Evolutionary conservation across 1,140 invertebrate species (phyloP), one percentile per base, ranked within the genome.

Genomic region (Pectinophora gossypiella): DNA sequence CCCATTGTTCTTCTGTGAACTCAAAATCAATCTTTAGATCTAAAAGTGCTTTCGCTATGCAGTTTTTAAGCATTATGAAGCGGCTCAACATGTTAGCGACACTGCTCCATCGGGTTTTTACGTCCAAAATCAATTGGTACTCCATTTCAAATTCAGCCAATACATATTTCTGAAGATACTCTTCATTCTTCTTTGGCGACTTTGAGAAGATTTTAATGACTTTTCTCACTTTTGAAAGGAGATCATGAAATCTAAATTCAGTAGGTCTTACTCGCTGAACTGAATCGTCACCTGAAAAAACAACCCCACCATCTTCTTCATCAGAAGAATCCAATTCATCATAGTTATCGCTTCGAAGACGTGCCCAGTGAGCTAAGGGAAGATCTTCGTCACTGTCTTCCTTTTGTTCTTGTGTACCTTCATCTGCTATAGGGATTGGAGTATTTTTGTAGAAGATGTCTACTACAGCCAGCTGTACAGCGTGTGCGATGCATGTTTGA

Each of bases 111-210:
- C 40, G 40, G 5, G 40, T 42, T 5, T 42, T 42, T 7, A n/a
- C n/a, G 10, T 42, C 40, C 3, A 42, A 3, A 1, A 19, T 1
- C 3, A 42, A 16, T 3, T 1, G 2, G n/a, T 15, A 3, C 40
- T 42, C 40, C 15, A 16, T 15, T 5, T 18, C 40, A 42, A 9
- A 3, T 1, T 42, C 40, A 27, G 5, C 23, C 23, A n/a, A n/a
- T n/a, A 45, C 19, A 45, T 45, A 45, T 20, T 45, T 45, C 19
- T 45, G 43, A 5, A 45, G 18, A 20, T 13, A 45, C 19, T 16
- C 7, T 16, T 45, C 12, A 20, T 19, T 4, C 19, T 45, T 45
- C 5, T 7, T 45, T 6, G 43, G 43, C 18, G 43, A 45, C 19
- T 13, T 45, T 45, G 7, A 16, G 18, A 45, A 45, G 6, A 45